Base-by-base conservation (phyloP, 2,797 vertebrate genomes). In the Cottoperca gobio region DNA sequence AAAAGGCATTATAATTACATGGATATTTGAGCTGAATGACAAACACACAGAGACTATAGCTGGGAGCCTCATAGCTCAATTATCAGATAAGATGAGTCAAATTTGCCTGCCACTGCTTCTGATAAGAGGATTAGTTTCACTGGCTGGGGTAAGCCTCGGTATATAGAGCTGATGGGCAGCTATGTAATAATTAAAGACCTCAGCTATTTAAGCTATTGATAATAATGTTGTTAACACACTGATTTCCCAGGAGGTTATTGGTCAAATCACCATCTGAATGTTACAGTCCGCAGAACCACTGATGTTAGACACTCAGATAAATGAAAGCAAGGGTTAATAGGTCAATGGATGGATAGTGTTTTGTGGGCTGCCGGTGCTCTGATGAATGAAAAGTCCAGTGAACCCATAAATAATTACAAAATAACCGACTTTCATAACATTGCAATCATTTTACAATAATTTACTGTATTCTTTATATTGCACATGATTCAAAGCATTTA, bases 171-270 rank as follows among this genome's bases (percentile, higher is more conserved):
- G 45, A 55, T 70, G 54, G 39, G 59, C 40, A 59, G 75, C 58
- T 45, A 26, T 59, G 72, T 60, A 49, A 55, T 77, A 78, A 83
- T 81, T 78, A 80, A 85, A 33, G 48, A 76, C 65, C 49, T 9
- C 3, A 16, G 54, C 70, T 75, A 79, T 49, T 81, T 57, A 69
- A 77, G 37, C 5, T 70, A 84, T 87, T 78, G 75, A 87, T 76
- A 24, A 33, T 37, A 62, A 24, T 65, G 58, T 49, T 74, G 69
- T 84, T 55, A 79, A 59, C 46, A n/a, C 55, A 60, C 52, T 60
- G 79, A 89, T 90, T 91, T 90, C 81, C 85, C 83, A 37, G 8
- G 79, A 71, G 73, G 53, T 33, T 39, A 48, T 33, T 48, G 33
- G 50, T 60, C 45, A 70, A 35, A 67, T 45, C 43, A 31, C 19